Percentiles rank a stretch among this genome's conserved stretches.
These are phyloP conservation scores for Copidosoma floridanum DNA, from an alignment of 1,140 invertebrate genomes.

Conservation along the genomic window DNA sequence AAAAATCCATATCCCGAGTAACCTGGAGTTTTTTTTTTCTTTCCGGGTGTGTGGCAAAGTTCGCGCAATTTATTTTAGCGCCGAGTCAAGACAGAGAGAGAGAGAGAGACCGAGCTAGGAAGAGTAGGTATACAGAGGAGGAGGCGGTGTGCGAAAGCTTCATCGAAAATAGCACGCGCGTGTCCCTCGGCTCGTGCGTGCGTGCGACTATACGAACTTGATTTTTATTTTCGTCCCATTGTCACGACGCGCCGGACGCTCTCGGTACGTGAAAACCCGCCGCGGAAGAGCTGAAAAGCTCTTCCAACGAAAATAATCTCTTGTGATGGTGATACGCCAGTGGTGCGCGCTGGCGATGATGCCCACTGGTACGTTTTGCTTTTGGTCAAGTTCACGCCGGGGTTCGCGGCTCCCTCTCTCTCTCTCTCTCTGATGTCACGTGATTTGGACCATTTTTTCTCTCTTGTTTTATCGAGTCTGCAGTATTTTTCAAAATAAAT, in stretches of 20 bases:
- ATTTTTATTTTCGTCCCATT: constrained; percentile 29
- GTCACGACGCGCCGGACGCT: constrained; percentile 8
- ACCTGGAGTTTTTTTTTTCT: too few relatives aligned
- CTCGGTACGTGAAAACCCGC: neutral
- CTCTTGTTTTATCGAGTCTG: too few relatives aligned
- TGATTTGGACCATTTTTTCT: too few relatives aligned
- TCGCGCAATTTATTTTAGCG: too few relatives aligned
- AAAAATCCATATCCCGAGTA: too few relatives aligned
- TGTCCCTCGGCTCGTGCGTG: constrained; percentile 6
- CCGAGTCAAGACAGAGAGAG: neutral
- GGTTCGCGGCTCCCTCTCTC: neutral
- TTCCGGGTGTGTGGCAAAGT: too few relatives aligned
- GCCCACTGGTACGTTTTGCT: too few relatives aligned
- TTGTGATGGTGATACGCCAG: too few relatives aligned
- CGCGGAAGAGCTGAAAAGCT: too few relatives aligned
- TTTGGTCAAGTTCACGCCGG: neutral
- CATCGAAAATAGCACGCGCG: constrained; percentile 17
- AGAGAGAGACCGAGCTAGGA: constrained; percentile 3
- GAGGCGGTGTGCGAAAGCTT: too few relatives aligned
- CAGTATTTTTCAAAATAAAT: too few relatives aligned
- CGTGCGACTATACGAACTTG: constrained; percentile 19
- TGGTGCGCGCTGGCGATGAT: neutral
- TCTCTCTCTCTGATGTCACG: neutral
- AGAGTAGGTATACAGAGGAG: neutral
- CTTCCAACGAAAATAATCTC: constrained; percentile 2